phyloP scores from a whole-genome alignment of 1,140 invertebrate species.

The Armadillidium nasatum region DNA sequence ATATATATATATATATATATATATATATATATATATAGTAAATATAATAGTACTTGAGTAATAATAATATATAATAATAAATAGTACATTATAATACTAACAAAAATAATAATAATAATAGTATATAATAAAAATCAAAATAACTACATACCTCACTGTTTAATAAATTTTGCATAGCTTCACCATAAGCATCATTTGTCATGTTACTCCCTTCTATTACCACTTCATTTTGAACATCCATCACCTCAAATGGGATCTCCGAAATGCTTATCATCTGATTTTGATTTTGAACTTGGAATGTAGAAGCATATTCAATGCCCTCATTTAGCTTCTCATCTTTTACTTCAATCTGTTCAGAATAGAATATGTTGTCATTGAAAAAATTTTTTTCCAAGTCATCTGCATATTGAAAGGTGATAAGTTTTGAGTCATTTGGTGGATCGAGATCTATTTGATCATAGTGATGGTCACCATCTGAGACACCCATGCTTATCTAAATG shows the following conservation, averaged over 20 bases:
- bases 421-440: background rate
- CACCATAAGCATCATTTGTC: background rate
- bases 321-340: background rate
- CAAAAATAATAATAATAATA: too few species aligned
- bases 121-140: background rate
- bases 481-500: background rate
- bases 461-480: background rate
- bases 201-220: background rate
- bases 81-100: background rate
- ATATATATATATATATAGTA: too few species aligned
- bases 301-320: background rate
- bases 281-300: background rate
- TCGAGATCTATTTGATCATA: background rate
- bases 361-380: background rate
- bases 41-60: too few species aligned
- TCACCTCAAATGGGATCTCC: background rate
- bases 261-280: background rate
- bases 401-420: background rate
- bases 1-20: too few species aligned
- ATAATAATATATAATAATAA: background rate
- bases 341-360: background rate
- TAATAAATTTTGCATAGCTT: background rate
- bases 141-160: background rate
- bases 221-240: conserved; percentile 4
- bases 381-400: background rate